phyloP scores from a whole-genome alignment of 1,140 invertebrate species.

The Zelostemma sp. region DNA sequence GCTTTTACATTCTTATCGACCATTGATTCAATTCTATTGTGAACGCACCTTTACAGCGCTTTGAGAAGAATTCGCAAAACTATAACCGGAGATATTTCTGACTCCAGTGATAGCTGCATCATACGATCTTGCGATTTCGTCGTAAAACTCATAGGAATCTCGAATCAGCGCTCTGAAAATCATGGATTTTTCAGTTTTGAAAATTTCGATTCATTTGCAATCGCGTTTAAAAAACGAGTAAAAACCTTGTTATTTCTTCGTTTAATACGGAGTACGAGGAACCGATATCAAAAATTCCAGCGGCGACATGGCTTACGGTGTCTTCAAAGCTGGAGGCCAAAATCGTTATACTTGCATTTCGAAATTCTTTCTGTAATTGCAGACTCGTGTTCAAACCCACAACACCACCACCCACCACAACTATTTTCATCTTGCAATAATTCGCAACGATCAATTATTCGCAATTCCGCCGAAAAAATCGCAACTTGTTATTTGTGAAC shows the following conservation, averaged over 20 bases:
- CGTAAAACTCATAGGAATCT: slow-evolving; percentile 85
- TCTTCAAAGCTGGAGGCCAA: slow-evolving; percentile 86
- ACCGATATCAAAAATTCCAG: slow-evolving; percentile 88
- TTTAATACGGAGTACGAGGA: slow-evolving; percentile 79
- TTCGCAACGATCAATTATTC: no score
- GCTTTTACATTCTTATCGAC: no score
- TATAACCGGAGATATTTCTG: slow-evolving; percentile 80
- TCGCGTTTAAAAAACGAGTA: no score
- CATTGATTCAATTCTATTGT: no score
- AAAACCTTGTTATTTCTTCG: slow-evolving; percentile 78
- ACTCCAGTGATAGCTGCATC: slow-evolving; percentile 79
- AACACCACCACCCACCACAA: slow-evolving; percentile 82
- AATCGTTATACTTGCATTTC: slow-evolving; percentile 77
- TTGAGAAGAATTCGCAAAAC: slow-evolving; percentile 79
- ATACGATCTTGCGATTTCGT: slow-evolving; percentile 74
- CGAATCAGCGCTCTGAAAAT: slow-evolving; percentile 80
- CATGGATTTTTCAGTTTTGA: no score
- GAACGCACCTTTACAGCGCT: slow-evolving; percentile 73
- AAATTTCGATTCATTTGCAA: no score
- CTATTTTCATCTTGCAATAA: slow-evolving; percentile 72
- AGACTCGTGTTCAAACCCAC: slow-evolving; percentile 82
- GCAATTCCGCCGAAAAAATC: no score
- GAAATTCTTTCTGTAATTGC: slow-evolving; percentile 78
- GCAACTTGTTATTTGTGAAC: no score
- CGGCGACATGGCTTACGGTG: slow-evolving; percentile 88